A percentile compares a stretch with the other conserved stretches of the same genome.
Conservation (phyloP, 2,113 vertebrate genomes). For the Crotalus tigris region DNA sequence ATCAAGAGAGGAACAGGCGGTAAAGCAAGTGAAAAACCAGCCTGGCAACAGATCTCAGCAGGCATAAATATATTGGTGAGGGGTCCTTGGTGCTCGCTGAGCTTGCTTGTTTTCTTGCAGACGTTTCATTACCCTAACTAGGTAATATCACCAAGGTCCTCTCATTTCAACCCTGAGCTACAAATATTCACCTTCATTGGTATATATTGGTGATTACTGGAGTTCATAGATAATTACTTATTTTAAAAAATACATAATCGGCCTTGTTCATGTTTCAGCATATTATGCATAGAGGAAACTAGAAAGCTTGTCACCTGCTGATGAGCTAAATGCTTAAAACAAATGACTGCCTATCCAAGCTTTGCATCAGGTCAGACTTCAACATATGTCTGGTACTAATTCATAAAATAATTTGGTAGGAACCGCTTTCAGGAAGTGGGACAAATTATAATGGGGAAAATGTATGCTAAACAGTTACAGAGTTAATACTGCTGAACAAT, state of each 20-base stretch:
- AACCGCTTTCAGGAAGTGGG: background rate
- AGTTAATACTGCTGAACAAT: background rate
- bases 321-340: background rate
- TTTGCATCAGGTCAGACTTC: background rate
- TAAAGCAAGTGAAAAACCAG: background rate
- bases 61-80: background rate
- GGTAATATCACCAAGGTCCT: too few relatives aligned
- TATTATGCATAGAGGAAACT: background rate
- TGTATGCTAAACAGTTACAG: background rate
- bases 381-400: background rate
- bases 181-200: too few relatives aligned
- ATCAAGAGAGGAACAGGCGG: background rate
- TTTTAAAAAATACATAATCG: background rate
- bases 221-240: background rate
- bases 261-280: background rate
- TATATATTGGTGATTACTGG: background rate
- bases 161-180: too few relatives aligned
- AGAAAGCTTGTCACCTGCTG: background rate
- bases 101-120: too few relatives aligned
- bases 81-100: too few relatives aligned
- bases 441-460: background rate
- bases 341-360: background rate
- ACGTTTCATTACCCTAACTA: too few relatives aligned
- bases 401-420: background rate
- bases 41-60: background rate